Conservation (phyloP, 2,113 vertebrate species). For the Pterocles burchelli region DNA sequence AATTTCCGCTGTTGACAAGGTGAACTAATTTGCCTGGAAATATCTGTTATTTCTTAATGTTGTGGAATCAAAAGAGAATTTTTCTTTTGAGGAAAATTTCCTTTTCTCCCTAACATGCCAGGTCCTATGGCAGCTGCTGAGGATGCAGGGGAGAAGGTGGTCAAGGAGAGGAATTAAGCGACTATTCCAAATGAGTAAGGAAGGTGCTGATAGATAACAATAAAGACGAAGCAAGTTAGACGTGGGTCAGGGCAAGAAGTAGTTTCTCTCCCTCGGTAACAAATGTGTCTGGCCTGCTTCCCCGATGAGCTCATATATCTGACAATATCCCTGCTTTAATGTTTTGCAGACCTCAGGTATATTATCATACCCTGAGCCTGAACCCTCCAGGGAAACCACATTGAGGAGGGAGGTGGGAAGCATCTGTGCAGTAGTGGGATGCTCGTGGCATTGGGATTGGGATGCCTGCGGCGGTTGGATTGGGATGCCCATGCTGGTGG, state of each 20-base stretch:
- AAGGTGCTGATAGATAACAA: conserved; percentile 71
- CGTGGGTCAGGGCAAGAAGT: conserved; percentile 16
- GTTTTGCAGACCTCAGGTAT: conserved; percentile 73
- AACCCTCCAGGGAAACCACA: conserved; percentile 68
- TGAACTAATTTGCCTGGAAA: neutral
- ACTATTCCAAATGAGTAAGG: neutral
- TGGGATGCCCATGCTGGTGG: neutral
- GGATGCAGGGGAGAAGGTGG: neutral
- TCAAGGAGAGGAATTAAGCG: conserved; percentile 24
- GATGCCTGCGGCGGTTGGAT: accelerated
- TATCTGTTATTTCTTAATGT: neutral
- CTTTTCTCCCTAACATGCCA: conserved; percentile 12
- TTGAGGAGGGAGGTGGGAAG: conserved; percentile 51
- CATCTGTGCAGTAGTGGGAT: accelerated
- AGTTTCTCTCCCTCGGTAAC: conserved; percentile 42
- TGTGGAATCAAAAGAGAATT: neutral
- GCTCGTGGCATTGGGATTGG: neutral
- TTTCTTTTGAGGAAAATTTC: neutral
- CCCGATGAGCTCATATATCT: conserved; percentile 72
- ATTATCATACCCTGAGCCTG: conserved; percentile 71
- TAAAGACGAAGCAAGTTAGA: conserved; percentile 39
- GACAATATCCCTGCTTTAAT: conserved; percentile 73
- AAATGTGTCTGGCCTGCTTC: conserved; percentile 74
- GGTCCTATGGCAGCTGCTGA: conserved; percentile 10
- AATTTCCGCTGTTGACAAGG: neutral